Conservation (phyloP, 2,113 vertebrate genomes). For the Taurulus bubalis region DNA sequence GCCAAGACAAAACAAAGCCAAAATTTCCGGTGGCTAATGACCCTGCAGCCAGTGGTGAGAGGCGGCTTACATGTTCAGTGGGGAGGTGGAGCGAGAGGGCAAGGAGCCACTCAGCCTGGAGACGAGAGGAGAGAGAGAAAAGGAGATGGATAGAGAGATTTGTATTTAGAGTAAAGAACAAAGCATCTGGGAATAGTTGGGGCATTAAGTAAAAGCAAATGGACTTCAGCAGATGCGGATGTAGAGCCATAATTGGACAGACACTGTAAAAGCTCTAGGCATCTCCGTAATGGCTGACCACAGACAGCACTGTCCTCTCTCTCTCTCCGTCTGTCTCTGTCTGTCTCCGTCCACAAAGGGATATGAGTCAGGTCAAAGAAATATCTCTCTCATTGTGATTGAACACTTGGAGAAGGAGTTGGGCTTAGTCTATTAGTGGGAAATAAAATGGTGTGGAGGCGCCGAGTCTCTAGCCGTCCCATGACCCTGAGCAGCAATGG, state of each 20-base stretch:
- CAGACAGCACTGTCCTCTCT: slow-evolving; percentile 43
- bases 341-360: slow-evolving; percentile 32
- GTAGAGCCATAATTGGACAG: slow-evolving; percentile 59
- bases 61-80: slow-evolving; percentile 52
- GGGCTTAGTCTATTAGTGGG: slow-evolving; percentile 51
- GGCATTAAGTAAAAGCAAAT: slow-evolving; percentile 75
- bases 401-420: slow-evolving; percentile 46
- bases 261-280: slow-evolving; percentile 66
- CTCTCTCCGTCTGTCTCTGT: background rate
- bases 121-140: slow-evolving; percentile 26
- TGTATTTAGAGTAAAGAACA: slow-evolving; percentile 66
- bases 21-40: slow-evolving; percentile 76
- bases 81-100: slow-evolving; percentile 25
- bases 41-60: slow-evolving; percentile 47
- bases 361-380: slow-evolving; percentile 34
- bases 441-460: slow-evolving; percentile 55
- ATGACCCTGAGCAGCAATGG: slow-evolving; percentile 46
- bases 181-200: slow-evolving; percentile 69
- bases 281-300: slow-evolving; percentile 59
- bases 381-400: slow-evolving; percentile 37
- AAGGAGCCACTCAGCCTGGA: slow-evolving; percentile 57
- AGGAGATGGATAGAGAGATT: slow-evolving; percentile 47
- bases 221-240: slow-evolving; percentile 63
- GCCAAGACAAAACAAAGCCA: slow-evolving; percentile 53
- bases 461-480: slow-evolving; percentile 50